Base-by-base conservation (phyloP, 2,113 vertebrate species). In the Menura novaehollandiae region DNA sequence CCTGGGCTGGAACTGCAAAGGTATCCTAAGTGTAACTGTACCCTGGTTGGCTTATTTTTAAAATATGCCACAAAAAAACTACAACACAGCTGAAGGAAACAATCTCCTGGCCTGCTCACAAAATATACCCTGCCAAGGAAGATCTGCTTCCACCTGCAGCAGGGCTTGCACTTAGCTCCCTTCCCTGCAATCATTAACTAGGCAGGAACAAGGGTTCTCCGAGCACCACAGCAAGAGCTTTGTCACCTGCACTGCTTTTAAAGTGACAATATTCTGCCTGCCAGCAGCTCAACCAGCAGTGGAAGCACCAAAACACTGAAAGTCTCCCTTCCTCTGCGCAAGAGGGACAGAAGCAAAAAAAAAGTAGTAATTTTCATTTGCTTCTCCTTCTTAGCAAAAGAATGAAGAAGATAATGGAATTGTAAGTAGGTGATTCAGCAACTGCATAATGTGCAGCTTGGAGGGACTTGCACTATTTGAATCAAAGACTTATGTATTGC, bases 151-250 rank as follows among this genome's bases (percentile, higher is more conserved):
- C 3, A 5, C 72, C 87, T 85, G 84, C 74, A 73, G 44, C 5
- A 56, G 37, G 46, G 37, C 84, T 71, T 92, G 91, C 22, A 73
- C 93, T 94, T 67, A 53, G 91, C 41, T 90, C 93, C 59, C 26
- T 56, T 47, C 41, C 56, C 87, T 85, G 79, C 72, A 93, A 95
- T 95, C 88, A 97, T 97, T 97, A 95, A 95, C 91, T 22, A 91
- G 56, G 69, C 2, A 74, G 67, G 89, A 89, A 59, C 89, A 78
- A 67, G 78, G 14, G 66, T 44, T 92, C 43, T 28, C 19, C 77
- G 52, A 15, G 33, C 6, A 0, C 33, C 43, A 11, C 0, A 4
- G 75, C 64, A 64, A 73, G 41, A 89, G 62, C 47, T 92, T 22
- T 77, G 78, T 49, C 88, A 84, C 83, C 71, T 66, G 77, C 39